These are phyloP conservation scores for Drosophila pseudotakahashii DNA, from an alignment of 2,888 invertebrate species.

Conservation along the genomic window DNA sequence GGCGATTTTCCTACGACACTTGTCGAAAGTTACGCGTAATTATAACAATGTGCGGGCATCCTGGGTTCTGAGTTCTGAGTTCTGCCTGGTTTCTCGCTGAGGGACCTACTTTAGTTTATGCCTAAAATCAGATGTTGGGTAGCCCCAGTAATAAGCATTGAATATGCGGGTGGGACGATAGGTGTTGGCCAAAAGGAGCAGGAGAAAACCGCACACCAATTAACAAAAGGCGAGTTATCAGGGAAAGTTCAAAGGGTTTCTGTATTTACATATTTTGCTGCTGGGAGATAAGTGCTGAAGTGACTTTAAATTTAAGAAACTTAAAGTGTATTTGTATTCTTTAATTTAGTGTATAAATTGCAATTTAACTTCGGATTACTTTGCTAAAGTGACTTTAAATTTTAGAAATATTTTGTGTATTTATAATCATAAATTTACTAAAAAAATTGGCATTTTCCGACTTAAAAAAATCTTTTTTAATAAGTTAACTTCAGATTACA, in stretches of 20 bases:
- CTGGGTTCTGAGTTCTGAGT: constrained; percentile 17
- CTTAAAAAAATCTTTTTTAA: not conserved
- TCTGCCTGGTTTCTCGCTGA: constrained; percentile 38
- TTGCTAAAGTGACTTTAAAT: no score
- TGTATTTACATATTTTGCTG: constrained; percentile 8
- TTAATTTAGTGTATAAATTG: no score
- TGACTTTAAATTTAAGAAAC: no score
- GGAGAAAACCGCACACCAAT: constrained; percentile 40
- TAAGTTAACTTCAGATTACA: not conserved
- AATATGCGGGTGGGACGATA: constrained; percentile 37
- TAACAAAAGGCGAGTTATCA: constrained; percentile 41
- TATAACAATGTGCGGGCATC: constrained; percentile 62
- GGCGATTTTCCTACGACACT: constrained; percentile 75
- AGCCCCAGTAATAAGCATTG: not conserved
- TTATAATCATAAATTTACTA: no score
- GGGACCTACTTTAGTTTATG: constrained; percentile 35
- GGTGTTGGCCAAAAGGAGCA: constrained; percentile 33
- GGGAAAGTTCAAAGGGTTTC: constrained; percentile 18
- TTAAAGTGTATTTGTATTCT: no score
- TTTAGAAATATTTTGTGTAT: no score
- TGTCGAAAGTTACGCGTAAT: constrained; percentile 79
- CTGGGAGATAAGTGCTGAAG: not conserved
- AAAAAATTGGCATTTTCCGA: no score
- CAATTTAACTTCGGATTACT: no score
- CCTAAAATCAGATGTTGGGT: constrained; percentile 11